Base-by-base conservation (phyloP, 1,140 invertebrate species). In the Ooceraea biroi region DNA sequence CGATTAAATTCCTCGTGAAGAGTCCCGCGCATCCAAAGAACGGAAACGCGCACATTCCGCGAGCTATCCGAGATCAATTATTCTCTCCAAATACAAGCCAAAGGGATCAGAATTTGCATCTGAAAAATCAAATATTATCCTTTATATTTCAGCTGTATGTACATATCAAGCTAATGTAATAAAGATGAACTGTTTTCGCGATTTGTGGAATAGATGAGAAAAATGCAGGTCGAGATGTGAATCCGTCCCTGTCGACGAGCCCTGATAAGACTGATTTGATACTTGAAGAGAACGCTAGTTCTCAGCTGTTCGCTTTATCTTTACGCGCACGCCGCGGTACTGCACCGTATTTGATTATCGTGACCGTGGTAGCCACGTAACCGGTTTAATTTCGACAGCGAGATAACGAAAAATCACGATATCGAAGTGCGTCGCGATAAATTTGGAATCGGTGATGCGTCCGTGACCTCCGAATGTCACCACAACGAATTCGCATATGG, bases 371-470 rank as follows among this genome's bases (percentile, higher is more conserved):
- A 3, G 11, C 2, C 19, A 19, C 22, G 41, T 19, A 50, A 63
- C 30, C 5, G 25, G 11, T n/a, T n/a, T n/a, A n/a, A 3, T 76
- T 50, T 55, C 17, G 2, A n/a, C 0, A 68, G 11, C n/a, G 8
- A 27, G 41, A 19, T 27, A 41, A 30, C 58, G 30, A 14, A 22
- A 36, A 50, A 66, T 11, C n/a, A n/a, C n/a, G n/a, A n/a, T n/a
- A n/a, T n/a, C n/a, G n/a, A n/a, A 48, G 48, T 48, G 12, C 25
- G 12, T 7, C 12, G 57, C 17, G 73, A 66, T 77, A 52, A 30
- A 50, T 73, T 73, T 52, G 48, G 58, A 77, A n/a, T n/a, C n/a
- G n/a, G n/a, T n/a, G 66, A 50, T 65, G 14, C 25, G 3, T 25
- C 14, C 17, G 25, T 48, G 73, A 65, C 60, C 7, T 22, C 25